A percentile compares a stretch with the other conserved stretches of the same genome.
Conservation (phyloP, 1,140 invertebrate genomes). For the Atopsyche davidsoni region DNA sequence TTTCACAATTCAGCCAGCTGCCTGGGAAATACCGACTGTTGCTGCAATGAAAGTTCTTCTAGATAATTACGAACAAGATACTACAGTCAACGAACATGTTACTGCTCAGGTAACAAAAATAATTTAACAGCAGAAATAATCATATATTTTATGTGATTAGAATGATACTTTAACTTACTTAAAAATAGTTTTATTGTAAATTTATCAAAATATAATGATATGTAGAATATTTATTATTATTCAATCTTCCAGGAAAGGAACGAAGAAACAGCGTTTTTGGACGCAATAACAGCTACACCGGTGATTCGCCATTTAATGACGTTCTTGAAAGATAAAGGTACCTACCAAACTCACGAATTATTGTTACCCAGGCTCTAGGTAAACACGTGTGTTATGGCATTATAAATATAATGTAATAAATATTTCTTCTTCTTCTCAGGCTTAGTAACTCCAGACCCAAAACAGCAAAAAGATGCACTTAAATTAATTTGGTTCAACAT, state of each 20-base stretch:
- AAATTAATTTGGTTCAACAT: constrained; percentile 75
- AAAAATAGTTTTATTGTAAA: too few species aligned
- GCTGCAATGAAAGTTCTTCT: constrained; percentile 60
- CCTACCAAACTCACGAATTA: too few species aligned
- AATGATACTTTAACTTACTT: too few species aligned
- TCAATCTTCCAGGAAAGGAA: constrained; percentile 55
- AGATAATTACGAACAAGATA: constrained; percentile 72
- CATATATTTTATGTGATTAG: too few species aligned
- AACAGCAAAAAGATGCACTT: constrained; percentile 65
- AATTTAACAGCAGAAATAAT: constrained; percentile 2
- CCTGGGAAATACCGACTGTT: constrained; percentile 59
- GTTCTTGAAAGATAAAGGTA: constrained; percentile 65
- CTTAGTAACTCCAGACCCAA: constrained; percentile 54
- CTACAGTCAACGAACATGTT: constrained; percentile 68
- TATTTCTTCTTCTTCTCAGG: constrained; percentile 33
- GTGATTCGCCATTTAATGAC: constrained; percentile 69
- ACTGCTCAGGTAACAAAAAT: constrained; percentile 60
- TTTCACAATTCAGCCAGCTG: constrained; percentile 52
- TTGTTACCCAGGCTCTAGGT: not conserved
- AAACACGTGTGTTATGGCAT: not conserved
- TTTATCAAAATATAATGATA: not conserved
- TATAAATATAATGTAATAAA: not conserved
- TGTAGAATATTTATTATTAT: constrained; percentile 3
- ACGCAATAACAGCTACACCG: constrained; percentile 64
- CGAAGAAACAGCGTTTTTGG: constrained; percentile 71